Conservation (phyloP, 2,113 vertebrate species). For the Axis porcinus region DNA sequence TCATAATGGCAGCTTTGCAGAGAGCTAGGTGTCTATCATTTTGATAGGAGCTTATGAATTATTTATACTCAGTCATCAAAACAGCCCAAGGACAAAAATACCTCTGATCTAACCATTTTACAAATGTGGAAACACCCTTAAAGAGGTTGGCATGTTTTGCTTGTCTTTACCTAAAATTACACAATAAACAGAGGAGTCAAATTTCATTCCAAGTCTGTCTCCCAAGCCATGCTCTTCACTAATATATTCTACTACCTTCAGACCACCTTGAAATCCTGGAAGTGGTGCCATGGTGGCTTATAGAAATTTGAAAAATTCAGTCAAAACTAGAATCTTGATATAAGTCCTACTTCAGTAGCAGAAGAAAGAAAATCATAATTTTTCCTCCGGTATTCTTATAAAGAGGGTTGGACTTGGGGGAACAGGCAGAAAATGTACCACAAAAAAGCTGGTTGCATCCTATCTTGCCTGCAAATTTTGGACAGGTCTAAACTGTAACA, state of each 20-base stretch:
- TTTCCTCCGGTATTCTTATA: background rate
- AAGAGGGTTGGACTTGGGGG: rapidly evolving
- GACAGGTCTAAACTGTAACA: background rate
- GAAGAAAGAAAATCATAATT: background rate
- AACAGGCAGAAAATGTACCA: background rate
- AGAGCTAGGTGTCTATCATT: background rate
- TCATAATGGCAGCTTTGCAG: background rate
- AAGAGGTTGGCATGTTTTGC: background rate
- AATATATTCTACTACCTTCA: background rate
- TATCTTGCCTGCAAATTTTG: background rate
- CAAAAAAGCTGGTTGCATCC: background rate
- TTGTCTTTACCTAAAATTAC: background rate
- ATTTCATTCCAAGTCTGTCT: background rate
- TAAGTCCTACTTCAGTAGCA: background rate
- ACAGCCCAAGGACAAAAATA: background rate
- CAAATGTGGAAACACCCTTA: background rate
- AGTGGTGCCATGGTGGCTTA: background rate
- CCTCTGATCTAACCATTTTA: background rate
- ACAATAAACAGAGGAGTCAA: background rate
- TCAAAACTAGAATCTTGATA: background rate
- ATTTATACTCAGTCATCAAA: background rate
- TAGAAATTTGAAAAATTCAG: background rate
- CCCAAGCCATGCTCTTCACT: background rate
- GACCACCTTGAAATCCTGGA: background rate
- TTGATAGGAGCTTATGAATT: background rate